Evolutionary conservation across 2,797 vertebrate genomes (phyloP), one percentile per base, ranked within the genome.

Genomic region (Acridotheres tristis): DNA sequence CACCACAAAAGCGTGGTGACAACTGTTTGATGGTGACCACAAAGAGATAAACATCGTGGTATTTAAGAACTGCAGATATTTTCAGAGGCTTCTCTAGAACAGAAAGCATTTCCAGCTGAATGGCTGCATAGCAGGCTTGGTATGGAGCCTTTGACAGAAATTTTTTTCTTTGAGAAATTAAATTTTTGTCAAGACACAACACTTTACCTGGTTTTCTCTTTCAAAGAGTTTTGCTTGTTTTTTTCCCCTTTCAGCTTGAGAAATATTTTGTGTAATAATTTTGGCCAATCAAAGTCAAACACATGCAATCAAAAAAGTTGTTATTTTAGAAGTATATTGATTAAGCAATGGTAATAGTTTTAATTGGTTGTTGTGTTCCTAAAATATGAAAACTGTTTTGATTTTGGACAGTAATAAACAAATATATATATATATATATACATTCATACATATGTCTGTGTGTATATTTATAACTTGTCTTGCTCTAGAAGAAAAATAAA

Each of bases 1-100:
- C 57, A 91, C 73, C 88, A 63, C 76, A 93, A 94, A 93, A 96
- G 86, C 12, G 10, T 30, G 53, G 91, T 78, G 90, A 91, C 89
- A 96, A 94, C 89, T 96, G 92, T 86, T 90, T 88, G 79, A 73
- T 91, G 83, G 71, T 94, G 89, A 91, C 88, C 94, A 95, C 96
- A 93, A 92, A 73, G 92, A 92, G 87, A 93, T 81, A 96, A 96
- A 94, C 88, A 82, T 45, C 23, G 7, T 42, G 79, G 88, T 84
- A 91, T 93, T 94, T 92, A 61, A 69, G 67, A 96, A 91, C 82
- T 76, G 71, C 63, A 85, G 92, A 91, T 94, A 95, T 96, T 95
- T 97, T 90, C 2, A 47, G 95, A 96, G 61, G 55, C 75, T 90
- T 86, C 88, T 90, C 68, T 91, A 76, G 71, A 91, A 73, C 80